These are phyloP conservation scores for Vesta saturnalis DNA, from an alignment of 2,888 invertebrate species.

Conservation along the genomic window DNA sequence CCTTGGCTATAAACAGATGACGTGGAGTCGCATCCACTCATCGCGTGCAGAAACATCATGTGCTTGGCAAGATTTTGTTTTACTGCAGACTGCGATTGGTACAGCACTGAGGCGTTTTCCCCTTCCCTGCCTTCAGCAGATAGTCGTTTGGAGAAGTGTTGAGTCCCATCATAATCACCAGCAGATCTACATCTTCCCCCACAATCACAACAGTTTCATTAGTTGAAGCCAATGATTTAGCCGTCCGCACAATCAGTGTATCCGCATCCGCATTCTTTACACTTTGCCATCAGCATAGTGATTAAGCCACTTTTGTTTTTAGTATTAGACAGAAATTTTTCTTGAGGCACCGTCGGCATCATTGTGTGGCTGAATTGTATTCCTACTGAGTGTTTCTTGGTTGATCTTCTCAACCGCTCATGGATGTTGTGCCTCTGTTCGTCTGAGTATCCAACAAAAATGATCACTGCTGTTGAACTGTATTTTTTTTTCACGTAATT, in stretches of 20 bases:
- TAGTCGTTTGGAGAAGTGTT: neutral
- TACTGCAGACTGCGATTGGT: neutral
- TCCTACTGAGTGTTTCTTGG: neutral
- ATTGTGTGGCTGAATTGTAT: neutral
- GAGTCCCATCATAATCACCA: neutral
- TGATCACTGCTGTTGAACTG: neutral
- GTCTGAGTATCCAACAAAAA: neutral
- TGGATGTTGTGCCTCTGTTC: too few relatives aligned
- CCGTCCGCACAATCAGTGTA: neutral
- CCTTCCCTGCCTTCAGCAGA: neutral
- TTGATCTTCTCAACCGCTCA: neutral
- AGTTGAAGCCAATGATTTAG: neutral
- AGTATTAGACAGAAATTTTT: neutral
- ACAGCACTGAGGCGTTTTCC: neutral
- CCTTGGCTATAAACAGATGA: neutral
- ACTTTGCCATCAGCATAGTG: neutral
- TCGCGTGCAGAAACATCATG: neutral
- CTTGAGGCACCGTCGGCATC: neutral
- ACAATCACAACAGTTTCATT: neutral
- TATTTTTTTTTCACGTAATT: neutral
- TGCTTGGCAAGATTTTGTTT: neutral
- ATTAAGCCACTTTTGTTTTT: neutral
- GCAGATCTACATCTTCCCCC: neutral
- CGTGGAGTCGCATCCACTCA: neutral
- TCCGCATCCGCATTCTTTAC: neutral